Base-by-base conservation (phyloP, 2,888 invertebrate genomes). In the Eupeodes luniger region DNA sequence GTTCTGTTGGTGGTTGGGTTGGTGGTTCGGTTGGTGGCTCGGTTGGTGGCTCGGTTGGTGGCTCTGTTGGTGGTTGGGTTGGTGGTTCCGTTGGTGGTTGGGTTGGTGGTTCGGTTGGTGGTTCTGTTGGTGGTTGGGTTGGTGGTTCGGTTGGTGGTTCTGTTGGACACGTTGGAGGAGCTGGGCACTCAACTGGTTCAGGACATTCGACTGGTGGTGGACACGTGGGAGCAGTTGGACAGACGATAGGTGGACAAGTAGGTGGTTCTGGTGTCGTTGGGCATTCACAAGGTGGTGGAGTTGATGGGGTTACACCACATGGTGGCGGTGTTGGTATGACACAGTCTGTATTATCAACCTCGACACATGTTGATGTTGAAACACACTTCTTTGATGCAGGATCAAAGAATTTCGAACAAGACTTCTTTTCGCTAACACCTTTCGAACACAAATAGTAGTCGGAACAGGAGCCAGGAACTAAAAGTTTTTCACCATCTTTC, bases 381-480 rank as follows among this genome's bases (percentile, higher is more conserved):
- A 92, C 92, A 84, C 93, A 93, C 4, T 67, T 85, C 16, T 90
- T 88, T 1, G 80, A 74, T 36, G 64, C 74, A 4, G 90, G 77
- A 80, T 93, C 92, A 86, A 89, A 93, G 14, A 89, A 91, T 0
- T 77, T 75, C 1, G 91, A 81, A 62, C 93, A 93, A 0, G 66
- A 75, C 36, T 62, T 84, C 34, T 90, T 74, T 5, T 81, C 9
- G 3, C 91, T 90, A 1, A 80, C 62, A 4, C 91, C 91, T 40
- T 90, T 90, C 47, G 90, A 90, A 34, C 93, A 93, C 76, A 91
- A 90, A 47, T 92, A 93, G 89, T 91, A 93, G 57, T 91, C 89
- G 0, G 91, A 91, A 76, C 93, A 93, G 78, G 92, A 92, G 14
- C 93, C 93, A 1, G 93, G 93, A 4, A 92, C 92, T 6, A 93